phyloP scores from a whole-genome alignment of 2,888 invertebrate species.

The Limnephilus auricula region DNA sequence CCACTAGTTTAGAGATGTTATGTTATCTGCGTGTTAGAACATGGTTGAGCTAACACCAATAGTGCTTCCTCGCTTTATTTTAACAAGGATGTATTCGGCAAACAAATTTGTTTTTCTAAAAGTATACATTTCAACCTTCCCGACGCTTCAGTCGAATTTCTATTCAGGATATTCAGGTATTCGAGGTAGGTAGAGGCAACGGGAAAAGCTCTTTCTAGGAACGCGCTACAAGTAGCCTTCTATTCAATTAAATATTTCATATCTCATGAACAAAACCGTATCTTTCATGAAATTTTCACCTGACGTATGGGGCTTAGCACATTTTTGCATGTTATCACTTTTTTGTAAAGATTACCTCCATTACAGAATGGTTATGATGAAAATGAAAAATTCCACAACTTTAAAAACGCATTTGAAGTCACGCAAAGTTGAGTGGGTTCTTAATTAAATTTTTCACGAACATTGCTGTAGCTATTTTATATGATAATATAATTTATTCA shows the following conservation, averaged over 20 bases:
- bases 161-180: conserved; percentile 48
- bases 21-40: background rate
- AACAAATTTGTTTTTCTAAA: conserved; percentile 26
- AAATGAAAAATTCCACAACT: background rate
- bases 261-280: background rate
- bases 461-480: background rate
- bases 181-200: conserved; percentile 38
- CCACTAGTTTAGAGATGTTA: background rate
- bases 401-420: background rate
- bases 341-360: background rate
- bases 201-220: conserved; percentile 21
- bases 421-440: background rate
- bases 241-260: conserved; percentile 38
- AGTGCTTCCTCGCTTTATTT: background rate
- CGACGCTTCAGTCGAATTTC: conserved; percentile 34
- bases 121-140: conserved; percentile 26
- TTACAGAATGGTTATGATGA: background rate
- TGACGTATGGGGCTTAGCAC: background rate
- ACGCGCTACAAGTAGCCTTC: background rate
- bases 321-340: background rate
- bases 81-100: conserved; percentile 2
- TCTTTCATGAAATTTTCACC: background rate
- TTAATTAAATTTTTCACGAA: background rate
- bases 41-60: background rate
- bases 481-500: background rate